Base-by-base conservation (phyloP, 2,888 invertebrate genomes). In the Agelastica alni region DNA sequence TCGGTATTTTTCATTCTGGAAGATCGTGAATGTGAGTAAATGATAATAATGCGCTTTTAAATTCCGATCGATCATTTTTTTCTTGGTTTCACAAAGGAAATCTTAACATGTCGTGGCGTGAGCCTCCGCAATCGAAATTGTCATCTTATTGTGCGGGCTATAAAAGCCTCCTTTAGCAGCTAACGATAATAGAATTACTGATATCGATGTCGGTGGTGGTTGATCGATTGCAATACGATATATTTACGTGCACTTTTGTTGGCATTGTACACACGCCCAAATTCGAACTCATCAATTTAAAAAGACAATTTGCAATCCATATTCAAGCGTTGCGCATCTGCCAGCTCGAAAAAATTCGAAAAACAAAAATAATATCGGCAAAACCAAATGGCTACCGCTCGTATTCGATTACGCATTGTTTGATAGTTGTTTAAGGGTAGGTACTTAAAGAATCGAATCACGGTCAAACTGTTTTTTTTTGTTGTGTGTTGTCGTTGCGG, bases 161-260 rank as follows among this genome's bases (percentile, higher is more conserved):
- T 47, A 34, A 54, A 56, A 44, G 60, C 56, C 57, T 53, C 56
- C 60, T 57, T 58, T 51, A 56, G 51, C 47, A 22, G 16, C 30
- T 36, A 51, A 34, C 51, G 36, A 61, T 61, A 65, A 66, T 64
- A 61, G 62, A 61, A 62, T 62, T 64, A 66, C 65, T 64, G 62
- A 62, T 63, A 68, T 68, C 66, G 45, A 56, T 67, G 66, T 67
- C 64, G 48, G 31, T 39, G 16, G 47, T 61, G n/a, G n/a, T 63
- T 68, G 68, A 68, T 68, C 63, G 68, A 68, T 68, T 51, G 65
- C 59, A 63, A 65, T 56, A 47, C 58, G 65, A 67, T 67, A 64
- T 64, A 65, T 52, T 45, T 51, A 55, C 56, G 56, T 37, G 43
- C 13, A 39, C 51, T 55, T 55, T 57, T 60, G 58, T 60, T 56